Base-by-base conservation (phyloP, 2,113 vertebrate species). In the Odocoileus hemionus region DNA sequence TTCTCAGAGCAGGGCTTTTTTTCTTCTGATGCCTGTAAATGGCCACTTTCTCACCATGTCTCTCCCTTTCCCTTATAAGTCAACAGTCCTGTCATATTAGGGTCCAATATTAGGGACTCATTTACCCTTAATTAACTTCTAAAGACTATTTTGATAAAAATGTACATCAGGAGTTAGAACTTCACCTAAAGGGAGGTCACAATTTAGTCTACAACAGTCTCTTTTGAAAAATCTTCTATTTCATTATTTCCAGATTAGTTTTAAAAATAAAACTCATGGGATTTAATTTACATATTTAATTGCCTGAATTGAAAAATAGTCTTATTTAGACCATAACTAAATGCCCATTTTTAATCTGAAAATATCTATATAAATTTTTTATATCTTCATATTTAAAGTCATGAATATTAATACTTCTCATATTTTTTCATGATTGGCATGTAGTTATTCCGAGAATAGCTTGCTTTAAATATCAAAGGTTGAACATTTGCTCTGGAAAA, bases 341-440 rank as follows among this genome's bases (percentile, higher is more conserved):
- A 43, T 93, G 4, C 0, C 25, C 28, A 70, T 91, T 70, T 89
- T 91, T 85, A 47, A 79, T 67, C 39, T 84, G 79, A 95, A 86
- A 92, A 89, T 57, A 78, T 64, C 92, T 96, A 76, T n/a, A 70
- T 76, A 86, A 91, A 88, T 91, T 7, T 89, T 97, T 67, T 90
- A 88, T 93, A 57, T 47, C 36, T 96, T 93, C 16, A 57, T 28
- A 80, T 84, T 95, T 94, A 89, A 8, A 61, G 23, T 67, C 82
- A 97, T 95, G 91, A 93, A 97, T 98, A 97, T 97, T 94, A 93
- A 96, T 95, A 91, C 0, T 89, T 76, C 55, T 97, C 61, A 60
- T 95, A 70, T 74, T 50, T 76, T 45, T 87, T 61, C 74, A 86
- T 89, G 60, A 97, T 95, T 96, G 93, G 2, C 89, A 93, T 92